Evolutionary conservation across 2,888 invertebrate genomes (phyloP).

Genomic region (Cheilosia grossa): DNA sequence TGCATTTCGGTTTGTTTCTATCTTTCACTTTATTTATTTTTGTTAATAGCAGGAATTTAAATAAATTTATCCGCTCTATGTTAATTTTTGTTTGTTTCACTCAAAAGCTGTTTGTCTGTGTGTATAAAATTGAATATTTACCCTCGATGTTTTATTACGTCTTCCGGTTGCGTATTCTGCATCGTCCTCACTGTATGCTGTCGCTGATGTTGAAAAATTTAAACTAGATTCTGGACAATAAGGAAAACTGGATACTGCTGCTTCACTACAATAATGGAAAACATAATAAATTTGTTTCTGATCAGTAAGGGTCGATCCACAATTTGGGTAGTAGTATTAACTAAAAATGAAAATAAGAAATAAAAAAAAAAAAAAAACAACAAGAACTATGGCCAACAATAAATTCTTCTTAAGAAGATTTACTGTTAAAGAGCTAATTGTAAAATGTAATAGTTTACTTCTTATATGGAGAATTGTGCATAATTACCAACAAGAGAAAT

Average conservation of each 20-base stretch:
- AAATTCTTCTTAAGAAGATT: constrained; percentile 14
- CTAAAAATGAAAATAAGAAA: constrained; percentile 50
- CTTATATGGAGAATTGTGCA: constrained; percentile 49
- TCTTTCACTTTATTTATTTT: constrained; percentile 74
- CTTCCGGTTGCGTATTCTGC: constrained; percentile 88
- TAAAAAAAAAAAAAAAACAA: constrained; percentile 23
- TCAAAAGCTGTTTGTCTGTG: constrained; percentile 53
- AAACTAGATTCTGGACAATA: constrained; percentile 84
- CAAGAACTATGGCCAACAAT: constrained; percentile 1
- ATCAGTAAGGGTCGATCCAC: constrained; percentile 63
- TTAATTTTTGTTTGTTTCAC: constrained; percentile 38
- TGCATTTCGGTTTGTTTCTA: constrained; percentile 76
- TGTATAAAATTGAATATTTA: constrained; percentile 82
- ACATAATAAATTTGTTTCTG: constrained; percentile 60
- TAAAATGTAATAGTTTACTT: constrained; percentile 24
- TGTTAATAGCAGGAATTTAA: constrained; percentile 45
- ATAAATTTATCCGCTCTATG: constrained; percentile 47
- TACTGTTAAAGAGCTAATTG: constrained; percentile 3
- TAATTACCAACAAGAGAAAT: constrained; percentile 52
- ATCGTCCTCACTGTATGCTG: constrained; percentile 88
- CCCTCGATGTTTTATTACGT: constrained; percentile 89
- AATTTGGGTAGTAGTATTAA: constrained; percentile 53
- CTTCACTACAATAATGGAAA: constrained; percentile 81
- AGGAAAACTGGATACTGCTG: constrained; percentile 83
- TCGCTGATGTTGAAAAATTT: constrained; percentile 87